These are phyloP conservation scores for Drosophila triauraria DNA, from an alignment of 1,140 invertebrate species.

Conservation along the genomic window DNA sequence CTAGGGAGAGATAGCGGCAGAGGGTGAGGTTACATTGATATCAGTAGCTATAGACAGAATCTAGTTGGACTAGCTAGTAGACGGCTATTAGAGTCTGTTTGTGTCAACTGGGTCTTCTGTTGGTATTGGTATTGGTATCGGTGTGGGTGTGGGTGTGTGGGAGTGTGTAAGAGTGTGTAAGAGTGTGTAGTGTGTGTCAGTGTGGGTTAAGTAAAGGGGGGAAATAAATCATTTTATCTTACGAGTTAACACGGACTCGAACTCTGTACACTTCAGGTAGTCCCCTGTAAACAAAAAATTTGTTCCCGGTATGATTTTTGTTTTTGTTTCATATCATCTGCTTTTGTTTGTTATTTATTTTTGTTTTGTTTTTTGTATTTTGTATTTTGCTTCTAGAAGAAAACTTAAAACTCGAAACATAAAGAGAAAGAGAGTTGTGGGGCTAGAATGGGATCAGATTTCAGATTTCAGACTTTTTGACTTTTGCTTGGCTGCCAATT, in stretches of 20 bases:
- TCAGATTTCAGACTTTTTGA: conserved; percentile 19
- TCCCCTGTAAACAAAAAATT: conserved; percentile 91
- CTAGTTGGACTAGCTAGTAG: conserved; percentile 46
- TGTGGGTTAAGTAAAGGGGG: conserved; percentile 57
- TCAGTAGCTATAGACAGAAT: conserved; percentile 48
- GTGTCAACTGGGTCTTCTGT: conserved; percentile 30
- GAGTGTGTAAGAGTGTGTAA: conserved; percentile 23
- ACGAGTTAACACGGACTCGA: conserved; percentile 91
- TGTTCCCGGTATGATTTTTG: conserved; percentile 85
- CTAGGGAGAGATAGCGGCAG: conserved; percentile 16
- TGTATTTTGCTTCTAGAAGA: conserved; percentile 19
- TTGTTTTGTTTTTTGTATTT: conserved; percentile 19
- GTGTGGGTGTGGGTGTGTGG: conserved; percentile 12
- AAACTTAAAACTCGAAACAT: conserved; percentile 46
- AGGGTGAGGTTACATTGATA: conserved; percentile 33
- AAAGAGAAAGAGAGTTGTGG: conserved; percentile 18
- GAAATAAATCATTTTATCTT: conserved; percentile 86
- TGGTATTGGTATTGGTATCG: conserved; percentile 11
- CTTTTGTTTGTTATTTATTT: conserved; percentile 53
- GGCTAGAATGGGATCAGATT: conserved; percentile 6
- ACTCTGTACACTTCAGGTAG: conserved; percentile 91
- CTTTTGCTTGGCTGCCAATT: conserved; percentile 69
- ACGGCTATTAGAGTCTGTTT: conserved; percentile 50
- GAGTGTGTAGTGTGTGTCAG: conserved; percentile 41
- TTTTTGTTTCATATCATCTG: conserved; percentile 65